Base-by-base conservation (phyloP, 2,888 invertebrate species). In the Trypoxylon attenuatum region DNA sequence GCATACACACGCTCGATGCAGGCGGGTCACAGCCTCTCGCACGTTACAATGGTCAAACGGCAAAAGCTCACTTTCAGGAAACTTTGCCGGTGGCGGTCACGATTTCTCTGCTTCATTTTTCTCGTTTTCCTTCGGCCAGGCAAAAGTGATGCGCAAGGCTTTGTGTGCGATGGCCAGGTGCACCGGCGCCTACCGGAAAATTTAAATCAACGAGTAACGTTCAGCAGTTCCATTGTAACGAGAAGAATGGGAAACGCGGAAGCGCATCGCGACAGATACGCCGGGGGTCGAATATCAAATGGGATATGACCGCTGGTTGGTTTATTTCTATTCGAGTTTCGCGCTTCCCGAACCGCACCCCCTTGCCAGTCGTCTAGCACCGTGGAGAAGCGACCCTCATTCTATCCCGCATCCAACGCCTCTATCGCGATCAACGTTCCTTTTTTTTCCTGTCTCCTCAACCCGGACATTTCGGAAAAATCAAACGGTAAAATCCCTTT, bases 241-340 rank as follows among this genome's bases (percentile, higher is more conserved):
- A 57, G 69, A 76, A 73, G 73, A 76, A 76, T 76, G 59, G 76
- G 55, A 74, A 72, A 77, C 67, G 56, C 77, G 77, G 76, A 74
- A 77, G 72, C 68, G 57, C 64, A 43, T 49, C 67, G 25, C 71
- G 76, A 76, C 76, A 76, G 77, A 73, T 71, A 76, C 65, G 72
- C 77, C 77, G 76, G 74, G 74, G 70, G 76, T 74, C 72, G 77
- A 76, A 76, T 76, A 69, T 76, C 76, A 73, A 76, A 73, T 76
- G 76, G 76, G 71, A 73, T 69, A 73, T 71, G 71, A 76, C 76
- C 76, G 69, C 56, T 68, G 71, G 69, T 54, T 68, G 71, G 67
- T 73, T 76, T 69, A 76, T 76, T 73, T 73, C 66, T 61, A 57
- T 69, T 65, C 72, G 46, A 60, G 68, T 62, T 65, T 71, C 56